These are phyloP conservation scores for Turritopsis dohrnii DNA, from an alignment of 30 jellyfish, hydroid and myxozoan genomes.

Conservation along the genomic window DNA sequence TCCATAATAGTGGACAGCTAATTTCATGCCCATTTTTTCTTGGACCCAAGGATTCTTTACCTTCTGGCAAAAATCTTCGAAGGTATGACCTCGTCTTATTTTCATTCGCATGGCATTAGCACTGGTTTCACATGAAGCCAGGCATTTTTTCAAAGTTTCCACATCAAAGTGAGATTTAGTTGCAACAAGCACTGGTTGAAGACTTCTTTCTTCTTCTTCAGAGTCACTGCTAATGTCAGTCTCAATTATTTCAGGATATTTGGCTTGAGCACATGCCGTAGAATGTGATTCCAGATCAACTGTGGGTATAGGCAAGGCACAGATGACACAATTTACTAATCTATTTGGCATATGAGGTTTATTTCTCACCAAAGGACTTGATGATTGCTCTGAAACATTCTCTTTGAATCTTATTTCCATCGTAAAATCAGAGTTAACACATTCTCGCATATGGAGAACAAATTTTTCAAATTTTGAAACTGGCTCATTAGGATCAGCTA, in stretches of 20 bases:
- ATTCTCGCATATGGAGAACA: not conserved
- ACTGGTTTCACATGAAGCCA: slow-evolving; percentile 4
- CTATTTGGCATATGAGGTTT: not conserved
- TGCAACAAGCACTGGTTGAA: slow-evolving; percentile 1
- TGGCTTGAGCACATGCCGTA: not conserved
- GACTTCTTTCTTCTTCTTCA: not conserved
- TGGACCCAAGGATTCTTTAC: slow-evolving; percentile 34
- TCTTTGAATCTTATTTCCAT: not conserved
- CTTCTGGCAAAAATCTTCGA: slow-evolving; percentile 22
- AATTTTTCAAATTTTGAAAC: not conserved
- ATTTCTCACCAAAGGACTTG: not conserved
- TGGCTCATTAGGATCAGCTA: not conserved
- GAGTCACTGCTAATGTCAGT: not conserved
- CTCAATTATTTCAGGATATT: not conserved
- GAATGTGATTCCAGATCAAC: slow-evolving; percentile 2
- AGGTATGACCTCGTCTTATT: slow-evolving; percentile 16
- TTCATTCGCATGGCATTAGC: not conserved
- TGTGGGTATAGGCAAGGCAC: slow-evolving; percentile 2
- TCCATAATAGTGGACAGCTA: slow-evolving; percentile 19
- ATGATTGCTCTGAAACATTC: not conserved
- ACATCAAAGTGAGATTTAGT: not conserved
- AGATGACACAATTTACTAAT: not conserved
- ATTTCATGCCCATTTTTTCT: slow-evolving; percentile 20
- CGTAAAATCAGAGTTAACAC: slow-evolving; percentile 3
- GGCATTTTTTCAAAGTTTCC: not conserved